Base-by-base conservation (phyloP, 2,797 vertebrate genomes). In the Rhinophrynus dorsalis region DNA sequence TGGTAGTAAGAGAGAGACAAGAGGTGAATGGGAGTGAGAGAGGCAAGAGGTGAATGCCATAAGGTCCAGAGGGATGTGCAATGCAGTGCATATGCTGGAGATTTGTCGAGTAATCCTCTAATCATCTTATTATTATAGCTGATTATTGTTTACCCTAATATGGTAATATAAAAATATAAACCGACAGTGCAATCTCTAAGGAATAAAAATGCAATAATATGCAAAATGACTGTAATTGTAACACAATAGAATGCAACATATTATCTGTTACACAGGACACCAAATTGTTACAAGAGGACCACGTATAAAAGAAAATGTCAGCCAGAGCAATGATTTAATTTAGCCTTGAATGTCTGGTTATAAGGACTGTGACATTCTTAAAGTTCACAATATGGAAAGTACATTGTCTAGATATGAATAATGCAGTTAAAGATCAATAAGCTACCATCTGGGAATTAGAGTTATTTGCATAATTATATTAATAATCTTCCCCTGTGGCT, bases 371-470 rank as follows among this genome's bases (percentile, higher is more conserved):
- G 59, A 56, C 58, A 62, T 70, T 70, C 59, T 45, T 38, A 70
- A 70, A 70, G 68, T 70, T 70, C 68, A 70, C 59, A 62, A 70
- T 70, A 70, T 56, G 68, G 38, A 70, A 70, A 70, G 40, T 56
- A 63, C 40, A 62, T 63, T 70, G 68, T 70, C 50, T 62, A 62
- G 37, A 63, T 60, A 59, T 70, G 58, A 70, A 63, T 70, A 70
- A 56, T 70, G 61, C 50, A 55, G 40, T 29, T 15, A 54, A 45
- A 70, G 68, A 70, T 70, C 68, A 63, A 63, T 70, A 56, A 56
- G 40, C 58, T 56, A 50, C 50, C 68, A 63, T 70, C 50, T 47
- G n/a, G 58, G 51, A 58, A 63, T 24, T 54, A 32, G 23, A 33
- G 15, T 48, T 56, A 68, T 70, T 63, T 70, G 59, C 58, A 70